Percentiles rank a stretch among this genome's conserved stretches.
Conservation (phyloP, 2,113 vertebrate species). For the Prionailurus viverrinus region DNA sequence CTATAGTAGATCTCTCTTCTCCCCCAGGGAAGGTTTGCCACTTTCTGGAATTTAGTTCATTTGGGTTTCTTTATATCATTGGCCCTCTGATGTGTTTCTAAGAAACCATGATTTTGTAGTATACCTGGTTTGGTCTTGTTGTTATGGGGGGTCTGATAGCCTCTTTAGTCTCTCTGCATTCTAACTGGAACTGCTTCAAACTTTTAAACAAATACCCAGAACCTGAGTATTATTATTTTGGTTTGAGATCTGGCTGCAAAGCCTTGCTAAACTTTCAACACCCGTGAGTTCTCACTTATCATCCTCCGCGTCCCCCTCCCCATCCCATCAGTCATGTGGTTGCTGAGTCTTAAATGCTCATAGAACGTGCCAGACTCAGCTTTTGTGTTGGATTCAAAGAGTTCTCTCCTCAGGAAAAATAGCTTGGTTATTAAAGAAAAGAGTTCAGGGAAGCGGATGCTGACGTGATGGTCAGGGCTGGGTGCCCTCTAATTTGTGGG, state of each 20-base stretch:
- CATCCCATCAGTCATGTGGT: background rate
- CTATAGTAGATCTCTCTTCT: background rate
- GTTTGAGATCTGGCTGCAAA: background rate
- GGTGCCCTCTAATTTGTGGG: conserved; percentile 71
- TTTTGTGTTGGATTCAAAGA: conserved; percentile 63
- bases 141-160: background rate
- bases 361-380: conserved; percentile 7
- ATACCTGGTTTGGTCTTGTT: background rate
- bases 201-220: background rate
- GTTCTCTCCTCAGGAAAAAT: conserved; percentile 43
- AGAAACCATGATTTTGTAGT: background rate
- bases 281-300: background rate
- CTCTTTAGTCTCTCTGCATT: background rate
- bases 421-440: conserved; percentile 61
- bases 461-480: background rate
- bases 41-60: conserved; percentile 50
- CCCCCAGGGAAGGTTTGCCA: background rate
- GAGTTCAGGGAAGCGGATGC: conserved; percentile 12
- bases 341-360: background rate
- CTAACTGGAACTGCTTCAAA: background rate
- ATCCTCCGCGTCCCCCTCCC: background rate
- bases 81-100: background rate
- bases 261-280: background rate
- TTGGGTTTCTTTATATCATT: background rate
- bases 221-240: background rate